These are phyloP conservation scores for Papilio polyxenes DNA, from an alignment of 1,140 invertebrate genomes.

Conservation along the genomic window DNA sequence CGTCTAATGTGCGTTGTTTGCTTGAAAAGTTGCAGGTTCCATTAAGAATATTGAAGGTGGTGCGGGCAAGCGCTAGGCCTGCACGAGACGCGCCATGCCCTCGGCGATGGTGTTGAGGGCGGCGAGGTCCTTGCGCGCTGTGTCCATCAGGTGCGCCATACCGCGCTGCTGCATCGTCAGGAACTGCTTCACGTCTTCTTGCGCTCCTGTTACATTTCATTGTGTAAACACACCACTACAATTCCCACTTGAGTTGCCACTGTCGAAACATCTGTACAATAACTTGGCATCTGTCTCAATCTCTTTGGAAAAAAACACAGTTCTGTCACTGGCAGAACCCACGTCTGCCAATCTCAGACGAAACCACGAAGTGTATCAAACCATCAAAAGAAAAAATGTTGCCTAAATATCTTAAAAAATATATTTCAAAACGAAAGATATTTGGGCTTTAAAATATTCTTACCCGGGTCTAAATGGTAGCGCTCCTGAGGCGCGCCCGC, in stretches of 20 bases:
- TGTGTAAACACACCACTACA: conserved; percentile 4
- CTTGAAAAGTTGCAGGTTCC: not conserved
- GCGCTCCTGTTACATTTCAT: conserved; percentile 69
- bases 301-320: no score
- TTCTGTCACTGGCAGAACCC: no score
- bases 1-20: not conserved
- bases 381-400: no score
- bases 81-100: conserved; percentile 82
- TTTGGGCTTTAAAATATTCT: conserved; percentile 29
- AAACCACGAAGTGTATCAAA: no score
- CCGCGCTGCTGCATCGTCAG: conserved; percentile 91
- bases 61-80: conserved; percentile 50
- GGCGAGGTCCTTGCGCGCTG: conserved; percentile 88
- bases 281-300: no score
- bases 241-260: no score
- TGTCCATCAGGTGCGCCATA: conserved; percentile 90
- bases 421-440: no score
- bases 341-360: no score
- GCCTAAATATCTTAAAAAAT: no score
- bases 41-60: no score
- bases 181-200: conserved; percentile 87
- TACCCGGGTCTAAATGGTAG: conserved; percentile 82
- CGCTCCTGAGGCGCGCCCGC: conserved; percentile 74
- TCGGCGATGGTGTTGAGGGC: conserved; percentile 91
- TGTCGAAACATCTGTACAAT: no score